Base-by-base conservation (phyloP, 2,113 vertebrate species). In the Syngnathus floridae region DNA sequence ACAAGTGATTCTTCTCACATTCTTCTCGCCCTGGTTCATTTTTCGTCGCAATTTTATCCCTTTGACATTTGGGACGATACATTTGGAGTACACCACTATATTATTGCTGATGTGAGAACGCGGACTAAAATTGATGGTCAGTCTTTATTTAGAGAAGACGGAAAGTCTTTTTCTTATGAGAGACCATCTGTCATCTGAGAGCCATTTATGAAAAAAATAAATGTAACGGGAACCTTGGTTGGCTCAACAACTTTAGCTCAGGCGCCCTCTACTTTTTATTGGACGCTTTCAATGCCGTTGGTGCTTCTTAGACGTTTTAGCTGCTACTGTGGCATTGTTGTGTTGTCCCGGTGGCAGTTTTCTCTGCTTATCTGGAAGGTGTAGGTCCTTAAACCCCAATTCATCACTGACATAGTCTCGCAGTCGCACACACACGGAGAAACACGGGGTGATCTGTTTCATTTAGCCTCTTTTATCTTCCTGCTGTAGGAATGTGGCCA, bases 401-500 rank as follows among this genome's bases (percentile, higher is more conserved):
- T 89, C 70, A 88, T 90, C 89, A 88, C 80, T 85, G 86, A 73
- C 87, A 84, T 62, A 57, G 66, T 3, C 65, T 51, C 40, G 7
- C 59, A 43, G 5, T 26, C 17, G 19, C 64, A 37, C 38, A 58
- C 49, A 49, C 56, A 55, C 71, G 57, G 65, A 57, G 67, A 75
- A 70, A 73, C 45, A 45, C 64, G 67, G 58, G 57, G 78, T 82
- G 82, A 80, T 88, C 73, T 78, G 74, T 59, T 82, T 86, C 71
- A 78, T 88, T 88, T 89, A 79, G 74, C 81, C 82, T 80, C 84
- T 73, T 88, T 84, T 88, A 87, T 89, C 85, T 82, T 85, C 64
- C 75, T 84, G 84, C 74, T 43, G 59, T 75, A 82, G 80, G 87
- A 87, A 86, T 87, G 84, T 85, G 70, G 83, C 84, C 82, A 79